A percentile compares a stretch with the other conserved stretches of the same genome.
Conservation (phyloP, 2,888 invertebrate genomes). For the Congeria kusceri region DNA sequence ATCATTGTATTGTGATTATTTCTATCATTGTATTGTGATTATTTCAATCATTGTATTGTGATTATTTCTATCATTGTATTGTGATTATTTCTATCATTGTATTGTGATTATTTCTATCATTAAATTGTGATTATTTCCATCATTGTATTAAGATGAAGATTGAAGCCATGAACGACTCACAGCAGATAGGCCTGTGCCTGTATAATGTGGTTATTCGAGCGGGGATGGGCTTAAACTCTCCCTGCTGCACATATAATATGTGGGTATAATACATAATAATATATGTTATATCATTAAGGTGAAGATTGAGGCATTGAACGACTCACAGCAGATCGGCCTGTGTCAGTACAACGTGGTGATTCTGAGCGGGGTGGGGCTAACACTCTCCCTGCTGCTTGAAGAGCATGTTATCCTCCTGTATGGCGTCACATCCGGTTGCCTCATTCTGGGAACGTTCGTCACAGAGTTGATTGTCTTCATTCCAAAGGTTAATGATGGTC, state of each 20-base stretch:
- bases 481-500: conserved; percentile 68
- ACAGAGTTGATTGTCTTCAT: conserved; percentile 62
- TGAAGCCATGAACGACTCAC: conserved; percentile 66
- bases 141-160: no score
- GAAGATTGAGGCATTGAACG: conserved; percentile 64
- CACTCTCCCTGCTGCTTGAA: conserved; percentile 56
- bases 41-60: no score
- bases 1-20: no score
- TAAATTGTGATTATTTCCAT: no score
- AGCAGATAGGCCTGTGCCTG: conserved; percentile 64
- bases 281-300: conserved; percentile 61
- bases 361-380: conserved; percentile 60
- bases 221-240: conserved; percentile 59
- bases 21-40: no score
- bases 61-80: no score
- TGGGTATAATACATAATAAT: background rate
- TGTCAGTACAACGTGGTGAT: conserved; percentile 67
- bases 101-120: no score
- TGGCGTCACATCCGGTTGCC: conserved; percentile 57
- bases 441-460: conserved; percentile 61
- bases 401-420: conserved; percentile 52
- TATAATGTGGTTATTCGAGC: conserved; percentile 65
- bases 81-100: no score
- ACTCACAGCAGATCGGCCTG: conserved; percentile 65
- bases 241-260: conserved; percentile 20